Conservation (phyloP, 2,113 vertebrate genomes). For the Chaetorhynchus papuensis region DNA sequence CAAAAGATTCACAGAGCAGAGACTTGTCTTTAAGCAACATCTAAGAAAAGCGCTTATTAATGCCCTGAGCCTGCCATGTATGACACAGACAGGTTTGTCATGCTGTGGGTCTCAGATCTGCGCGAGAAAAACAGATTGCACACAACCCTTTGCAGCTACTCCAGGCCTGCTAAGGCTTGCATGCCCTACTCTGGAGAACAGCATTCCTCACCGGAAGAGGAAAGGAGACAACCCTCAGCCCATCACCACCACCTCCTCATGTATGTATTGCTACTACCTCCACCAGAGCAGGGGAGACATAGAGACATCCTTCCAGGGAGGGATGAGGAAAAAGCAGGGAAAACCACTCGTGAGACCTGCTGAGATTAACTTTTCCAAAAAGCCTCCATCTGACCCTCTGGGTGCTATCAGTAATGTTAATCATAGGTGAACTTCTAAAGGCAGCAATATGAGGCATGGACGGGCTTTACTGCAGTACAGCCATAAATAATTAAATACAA, state of each 20-base stretch:
- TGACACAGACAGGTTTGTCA: conserved; percentile 13
- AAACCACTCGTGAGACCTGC: not conserved
- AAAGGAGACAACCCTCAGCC: not conserved
- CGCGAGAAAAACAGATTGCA: conserved; percentile 5
- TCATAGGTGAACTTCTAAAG: not conserved
- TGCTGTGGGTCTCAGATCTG: not conserved
- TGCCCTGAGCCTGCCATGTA: not conserved
- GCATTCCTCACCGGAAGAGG: not conserved
- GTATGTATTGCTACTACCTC: not conserved
- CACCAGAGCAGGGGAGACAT: not conserved
- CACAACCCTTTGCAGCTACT: not conserved
- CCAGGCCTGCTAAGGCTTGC: not conserved
- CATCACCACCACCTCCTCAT: not conserved
- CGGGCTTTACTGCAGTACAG: not conserved
- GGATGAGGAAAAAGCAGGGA: not conserved
- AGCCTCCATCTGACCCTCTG: not conserved
- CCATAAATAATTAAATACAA: conserved; percentile 12
- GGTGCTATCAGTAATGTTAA: not conserved
- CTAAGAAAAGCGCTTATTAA: conserved; percentile 11
- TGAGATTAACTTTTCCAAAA: not conserved
- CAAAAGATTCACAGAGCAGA: not conserved
- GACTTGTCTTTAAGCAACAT: not conserved
- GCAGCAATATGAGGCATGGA: not conserved
- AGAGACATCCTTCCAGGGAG: not conserved
- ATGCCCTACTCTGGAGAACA: rapidly evolving